phyloP scores from a whole-genome alignment of 2,888 invertebrate genomes.

The Apodemia duryi region DNA sequence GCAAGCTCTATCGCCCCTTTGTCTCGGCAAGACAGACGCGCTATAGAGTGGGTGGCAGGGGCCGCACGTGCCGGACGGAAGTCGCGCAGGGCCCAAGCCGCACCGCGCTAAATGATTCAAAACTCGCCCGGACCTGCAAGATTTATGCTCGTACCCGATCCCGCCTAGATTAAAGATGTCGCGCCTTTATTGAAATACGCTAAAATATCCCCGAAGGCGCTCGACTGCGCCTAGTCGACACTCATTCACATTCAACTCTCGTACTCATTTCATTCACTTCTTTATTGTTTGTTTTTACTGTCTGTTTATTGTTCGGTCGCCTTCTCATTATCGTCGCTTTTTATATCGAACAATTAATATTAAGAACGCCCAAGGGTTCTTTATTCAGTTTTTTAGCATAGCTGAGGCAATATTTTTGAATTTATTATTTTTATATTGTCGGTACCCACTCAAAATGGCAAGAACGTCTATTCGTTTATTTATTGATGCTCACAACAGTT shows the following conservation, averaged over 20 bases:
- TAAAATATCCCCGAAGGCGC: slow-evolving; percentile 51
- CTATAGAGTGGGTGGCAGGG: slow-evolving; percentile 47
- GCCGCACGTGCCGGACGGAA: slow-evolving; percentile 75
- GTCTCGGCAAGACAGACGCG: slow-evolving; percentile 79
- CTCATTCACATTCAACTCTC: slow-evolving; percentile 60
- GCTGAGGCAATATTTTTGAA: slow-evolving; percentile 10
- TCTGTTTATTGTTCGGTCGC: slow-evolving; percentile 49
- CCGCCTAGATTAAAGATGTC: slow-evolving; percentile 77
- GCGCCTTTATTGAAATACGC: slow-evolving; percentile 76
- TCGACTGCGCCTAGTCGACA: slow-evolving; percentile 31
- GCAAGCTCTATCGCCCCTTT: slow-evolving; percentile 66
- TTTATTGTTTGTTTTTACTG: slow-evolving; percentile 61
- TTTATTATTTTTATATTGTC: slow-evolving; percentile 7
- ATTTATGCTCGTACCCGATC: slow-evolving; percentile 76
- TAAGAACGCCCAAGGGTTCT: slow-evolving; percentile 15
- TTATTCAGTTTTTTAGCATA: slow-evolving; percentile 7
- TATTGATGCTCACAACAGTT: background rate
- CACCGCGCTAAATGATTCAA: slow-evolving; percentile 76
- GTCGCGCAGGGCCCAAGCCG: slow-evolving; percentile 65
- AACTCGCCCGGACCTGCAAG: slow-evolving; percentile 76
- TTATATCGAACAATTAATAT: slow-evolving; percentile 24
- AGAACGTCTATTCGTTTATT: background rate
- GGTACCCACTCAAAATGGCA: slow-evolving; percentile 1
- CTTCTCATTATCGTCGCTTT: slow-evolving; percentile 43
- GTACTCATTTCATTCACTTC: slow-evolving; percentile 63